A percentile compares a stretch with the other conserved stretches of the same genome.
phyloP scores from a whole-genome alignment of 2,797 vertebrate genomes.

The Fundulus diaphanus region DNA sequence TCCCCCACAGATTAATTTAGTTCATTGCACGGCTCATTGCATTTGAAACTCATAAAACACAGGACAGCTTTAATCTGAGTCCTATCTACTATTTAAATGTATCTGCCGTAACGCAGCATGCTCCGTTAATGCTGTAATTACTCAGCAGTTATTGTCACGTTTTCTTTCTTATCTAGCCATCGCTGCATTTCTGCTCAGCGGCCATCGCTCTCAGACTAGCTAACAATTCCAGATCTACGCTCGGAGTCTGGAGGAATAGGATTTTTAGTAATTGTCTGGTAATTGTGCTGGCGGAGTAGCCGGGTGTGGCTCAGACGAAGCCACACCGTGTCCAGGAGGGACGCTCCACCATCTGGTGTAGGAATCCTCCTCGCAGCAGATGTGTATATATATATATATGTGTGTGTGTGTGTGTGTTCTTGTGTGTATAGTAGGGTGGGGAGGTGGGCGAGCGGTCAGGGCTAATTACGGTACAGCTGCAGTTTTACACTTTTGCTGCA shows the following conservation, averaged over 20 bases:
- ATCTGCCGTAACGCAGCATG: background rate
- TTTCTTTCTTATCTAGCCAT: slow-evolving; percentile 11
- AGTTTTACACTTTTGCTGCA: slow-evolving; percentile 44
- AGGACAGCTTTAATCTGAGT: slow-evolving; percentile 34
- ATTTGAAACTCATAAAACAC: slow-evolving; percentile 44
- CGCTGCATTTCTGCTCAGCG: background rate
- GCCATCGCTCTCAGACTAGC: background rate
- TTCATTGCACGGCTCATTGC: slow-evolving; percentile 62
- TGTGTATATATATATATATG: slow-evolving; percentile 22
- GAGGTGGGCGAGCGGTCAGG: slow-evolving; percentile 35
- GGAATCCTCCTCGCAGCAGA: slow-evolving; percentile 76
- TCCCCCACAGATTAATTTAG: slow-evolving; percentile 62
- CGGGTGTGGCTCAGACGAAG: slow-evolving; percentile 68
- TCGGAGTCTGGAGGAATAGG: background rate
- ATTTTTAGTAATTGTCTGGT: slow-evolving; percentile 49
- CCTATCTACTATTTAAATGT: slow-evolving; percentile 14
- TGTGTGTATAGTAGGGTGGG: slow-evolving; percentile 34
- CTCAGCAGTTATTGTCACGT: background rate
- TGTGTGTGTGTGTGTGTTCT: slow-evolving; percentile 27
- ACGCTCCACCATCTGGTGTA: slow-evolving; percentile 79
- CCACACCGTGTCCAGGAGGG: slow-evolving; percentile 70
- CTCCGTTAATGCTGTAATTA: background rate
- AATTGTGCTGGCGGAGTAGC: slow-evolving; percentile 47
- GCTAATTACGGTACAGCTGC: slow-evolving; percentile 73
- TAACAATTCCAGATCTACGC: background rate